phyloP scores from a whole-genome alignment of 2,888 invertebrate genomes.

The Tethea ocularis region DNA sequence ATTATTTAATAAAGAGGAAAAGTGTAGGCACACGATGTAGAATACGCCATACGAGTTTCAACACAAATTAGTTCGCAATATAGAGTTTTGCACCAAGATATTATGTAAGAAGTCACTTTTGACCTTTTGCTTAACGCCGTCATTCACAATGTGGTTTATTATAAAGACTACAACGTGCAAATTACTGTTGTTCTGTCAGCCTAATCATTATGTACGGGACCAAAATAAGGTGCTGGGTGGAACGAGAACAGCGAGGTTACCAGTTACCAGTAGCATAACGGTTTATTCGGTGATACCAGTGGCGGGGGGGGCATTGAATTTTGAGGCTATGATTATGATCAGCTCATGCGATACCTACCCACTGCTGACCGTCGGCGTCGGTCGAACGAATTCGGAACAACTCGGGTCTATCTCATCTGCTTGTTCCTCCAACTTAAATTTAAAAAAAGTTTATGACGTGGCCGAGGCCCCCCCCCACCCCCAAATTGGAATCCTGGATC shows the following conservation, averaged over 20 bases:
- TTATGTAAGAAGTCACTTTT: background rate
- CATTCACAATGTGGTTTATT: background rate
- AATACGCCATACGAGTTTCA: background rate
- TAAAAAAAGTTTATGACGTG: no score
- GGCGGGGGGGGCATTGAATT: no score
- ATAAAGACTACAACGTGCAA: background rate
- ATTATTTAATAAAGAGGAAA: background rate
- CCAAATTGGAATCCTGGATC: no score
- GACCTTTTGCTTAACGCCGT: background rate
- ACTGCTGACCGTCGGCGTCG: no score
- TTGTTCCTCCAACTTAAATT: no score
- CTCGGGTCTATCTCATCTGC: no score
- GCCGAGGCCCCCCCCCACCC: no score
- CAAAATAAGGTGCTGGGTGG: background rate
- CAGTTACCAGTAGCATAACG: no score
- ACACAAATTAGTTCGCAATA: background rate
- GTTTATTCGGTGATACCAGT: background rate
- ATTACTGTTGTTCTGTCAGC: background rate
- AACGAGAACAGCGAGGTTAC: background rate
- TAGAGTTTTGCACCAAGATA: background rate
- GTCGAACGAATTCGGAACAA: no score
- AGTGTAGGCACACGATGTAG: background rate
- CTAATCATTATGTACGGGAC: background rate
- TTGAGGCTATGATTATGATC: no score
- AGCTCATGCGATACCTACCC: no score